Evolutionary conservation across 1,140 invertebrate species (phyloP).

Genomic region (Nephila pilipes): DNA sequence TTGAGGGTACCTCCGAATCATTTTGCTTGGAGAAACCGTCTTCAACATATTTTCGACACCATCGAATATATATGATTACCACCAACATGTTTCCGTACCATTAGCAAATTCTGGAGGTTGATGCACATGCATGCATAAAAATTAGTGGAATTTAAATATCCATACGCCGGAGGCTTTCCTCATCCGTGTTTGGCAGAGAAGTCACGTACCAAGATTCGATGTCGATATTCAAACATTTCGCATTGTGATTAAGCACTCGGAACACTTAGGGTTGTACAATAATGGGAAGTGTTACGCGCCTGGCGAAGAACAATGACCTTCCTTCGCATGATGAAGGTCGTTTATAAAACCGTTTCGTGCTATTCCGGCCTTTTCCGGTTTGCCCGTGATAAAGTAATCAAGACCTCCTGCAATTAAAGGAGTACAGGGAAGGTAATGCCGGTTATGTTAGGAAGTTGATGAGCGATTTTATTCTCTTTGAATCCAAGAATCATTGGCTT

Average conservation of each 20-base stretch:
- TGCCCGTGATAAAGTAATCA: conserved; percentile 5
- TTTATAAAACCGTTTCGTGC: conserved; percentile 29
- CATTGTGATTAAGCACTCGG: conserved; percentile 34
- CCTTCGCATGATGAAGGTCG: conserved; percentile 45
- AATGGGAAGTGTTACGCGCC: conserved; percentile 25
- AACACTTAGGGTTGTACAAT: conserved; percentile 17
- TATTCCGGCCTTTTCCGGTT: conserved; percentile 25
- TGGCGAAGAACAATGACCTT: conserved; percentile 33
- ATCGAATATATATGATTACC: too few relatives aligned
- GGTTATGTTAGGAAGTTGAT: not conserved
- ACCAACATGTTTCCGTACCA: too few relatives aligned
- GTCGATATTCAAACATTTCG: conserved; percentile 28
- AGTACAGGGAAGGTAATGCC: not conserved
- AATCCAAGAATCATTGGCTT: too few relatives aligned
- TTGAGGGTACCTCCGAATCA: too few relatives aligned
- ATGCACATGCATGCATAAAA: not conserved
- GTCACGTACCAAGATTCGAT: conserved; percentile 21
- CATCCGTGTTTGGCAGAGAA: not conserved
- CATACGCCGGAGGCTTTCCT: not conserved
- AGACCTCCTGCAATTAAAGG: not conserved
- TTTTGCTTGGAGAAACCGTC: too few relatives aligned
- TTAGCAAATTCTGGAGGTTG: not conserved
- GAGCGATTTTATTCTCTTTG: not conserved
- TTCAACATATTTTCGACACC: too few relatives aligned
- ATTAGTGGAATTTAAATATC: not conserved